Evolutionary conservation across 2,797 vertebrate genomes (phyloP).

Genomic region (Cossypha niveicapilla): DNA sequence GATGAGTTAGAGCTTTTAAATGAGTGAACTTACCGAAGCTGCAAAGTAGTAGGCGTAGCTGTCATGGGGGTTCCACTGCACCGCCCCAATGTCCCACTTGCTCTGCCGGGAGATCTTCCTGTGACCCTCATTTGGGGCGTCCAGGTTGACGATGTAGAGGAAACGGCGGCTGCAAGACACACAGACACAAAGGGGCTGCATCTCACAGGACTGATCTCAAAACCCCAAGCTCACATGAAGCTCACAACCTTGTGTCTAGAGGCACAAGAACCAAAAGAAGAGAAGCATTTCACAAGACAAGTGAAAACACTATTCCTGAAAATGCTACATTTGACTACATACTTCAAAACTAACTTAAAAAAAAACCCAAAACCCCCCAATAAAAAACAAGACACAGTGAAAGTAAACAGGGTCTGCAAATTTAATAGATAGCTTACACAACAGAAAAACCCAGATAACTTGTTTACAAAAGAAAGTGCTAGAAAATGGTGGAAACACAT

Average conservation of each 20-base stretch:
- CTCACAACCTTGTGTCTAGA: not conserved
- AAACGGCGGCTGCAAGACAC: constrained; percentile 84
- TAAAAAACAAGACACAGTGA: not conserved
- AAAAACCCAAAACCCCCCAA: not conserved
- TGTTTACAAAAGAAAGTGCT: not conserved
- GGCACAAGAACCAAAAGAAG: not conserved
- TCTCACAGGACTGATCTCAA: not conserved
- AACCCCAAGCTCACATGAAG: not conserved
- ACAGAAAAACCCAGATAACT: not conserved
- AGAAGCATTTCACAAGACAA: not conserved
- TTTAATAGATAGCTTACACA: not conserved
- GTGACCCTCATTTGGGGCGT: constrained; percentile 85
- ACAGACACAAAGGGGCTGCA: not conserved
- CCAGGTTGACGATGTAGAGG: constrained; percentile 92
- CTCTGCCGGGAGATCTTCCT: constrained; percentile 93
- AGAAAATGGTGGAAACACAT: not conserved
- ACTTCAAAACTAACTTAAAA: not conserved
- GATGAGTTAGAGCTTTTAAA: not conserved
- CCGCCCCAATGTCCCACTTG: constrained; percentile 96
- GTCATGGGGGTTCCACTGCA: constrained; percentile 95
- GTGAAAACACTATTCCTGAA: not conserved
- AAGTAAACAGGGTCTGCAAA: not conserved
- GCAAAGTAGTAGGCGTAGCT: constrained; percentile 87
- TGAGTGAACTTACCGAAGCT: constrained; percentile 82
- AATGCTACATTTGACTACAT: accelerated